A percentile compares a stretch with the other conserved stretches of the same genome.
These are phyloP conservation scores for Acleris literana DNA, from an alignment of 2,888 invertebrate genomes.

Conservation along the genomic window DNA sequence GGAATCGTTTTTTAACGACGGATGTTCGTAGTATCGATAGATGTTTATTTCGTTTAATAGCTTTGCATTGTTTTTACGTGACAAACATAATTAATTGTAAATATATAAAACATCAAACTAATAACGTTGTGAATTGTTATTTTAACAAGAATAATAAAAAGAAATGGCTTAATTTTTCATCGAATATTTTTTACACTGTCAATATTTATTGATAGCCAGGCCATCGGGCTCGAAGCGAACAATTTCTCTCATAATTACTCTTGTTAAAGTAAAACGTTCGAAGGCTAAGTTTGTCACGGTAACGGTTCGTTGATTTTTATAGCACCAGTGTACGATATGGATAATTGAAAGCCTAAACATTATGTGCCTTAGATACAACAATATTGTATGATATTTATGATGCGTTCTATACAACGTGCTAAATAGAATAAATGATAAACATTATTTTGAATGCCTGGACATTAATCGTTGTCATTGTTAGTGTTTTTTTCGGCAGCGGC, in stretches of 20 bases:
- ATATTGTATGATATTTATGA: conserved; percentile 84
- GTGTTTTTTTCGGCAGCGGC: conserved; percentile 70
- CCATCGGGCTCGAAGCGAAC: no score
- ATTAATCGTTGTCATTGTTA: conserved; percentile 67
- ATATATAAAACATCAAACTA: not conserved
- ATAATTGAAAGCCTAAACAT: conserved; percentile 84
- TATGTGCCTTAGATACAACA: conserved; percentile 85
- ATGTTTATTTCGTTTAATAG: conserved; percentile 60
- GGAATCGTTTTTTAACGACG: conserved; percentile 57
- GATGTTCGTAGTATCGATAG: conserved; percentile 67
- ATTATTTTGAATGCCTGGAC: conserved; percentile 77
- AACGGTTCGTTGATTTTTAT: conserved; percentile 58
- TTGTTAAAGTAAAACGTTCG: not conserved
- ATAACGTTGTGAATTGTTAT: not conserved
- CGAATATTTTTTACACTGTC: not conserved
- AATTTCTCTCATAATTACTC: not conserved
- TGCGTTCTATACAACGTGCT: conserved; percentile 84
- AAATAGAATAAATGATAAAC: conserved; percentile 80
- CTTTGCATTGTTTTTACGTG: conserved; percentile 56
- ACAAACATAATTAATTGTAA: conserved; percentile 17
- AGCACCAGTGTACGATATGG: conserved; percentile 81
- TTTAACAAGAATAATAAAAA: conserved; percentile 1
- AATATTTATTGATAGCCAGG: no score
- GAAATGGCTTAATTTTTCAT: not conserved
- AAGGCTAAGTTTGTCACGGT: conserved; percentile 57